These are phyloP conservation scores for Patiria miniata DNA, from an alignment of 35 echinoderm and acorn worm genomes.

Conservation along the genomic window DNA sequence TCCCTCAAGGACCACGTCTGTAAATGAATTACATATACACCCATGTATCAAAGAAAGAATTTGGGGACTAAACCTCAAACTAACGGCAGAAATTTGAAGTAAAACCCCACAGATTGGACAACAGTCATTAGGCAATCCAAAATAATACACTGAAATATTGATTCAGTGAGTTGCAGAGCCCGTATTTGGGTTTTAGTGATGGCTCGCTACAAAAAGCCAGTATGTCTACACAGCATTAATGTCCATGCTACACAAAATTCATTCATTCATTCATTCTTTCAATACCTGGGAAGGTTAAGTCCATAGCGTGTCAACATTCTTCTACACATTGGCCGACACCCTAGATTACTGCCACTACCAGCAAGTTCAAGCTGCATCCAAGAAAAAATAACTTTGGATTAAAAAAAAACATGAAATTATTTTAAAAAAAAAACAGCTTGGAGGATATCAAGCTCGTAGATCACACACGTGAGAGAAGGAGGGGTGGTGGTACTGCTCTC, in stretches of 20 bases:
- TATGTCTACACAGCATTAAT: background rate
- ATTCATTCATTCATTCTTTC: background rate
- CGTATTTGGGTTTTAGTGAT: too few species aligned
- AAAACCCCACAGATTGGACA: background rate
- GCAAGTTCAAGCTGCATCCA: background rate
- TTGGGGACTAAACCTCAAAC: background rate
- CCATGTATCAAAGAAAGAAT: background rate
- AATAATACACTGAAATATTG: too few species aligned
- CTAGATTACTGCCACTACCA: background rate
- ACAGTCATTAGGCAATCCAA: too few species aligned
- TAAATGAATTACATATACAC: background rate
- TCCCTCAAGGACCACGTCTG: conserved; percentile 6
- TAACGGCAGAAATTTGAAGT: background rate
- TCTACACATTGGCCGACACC: background rate
- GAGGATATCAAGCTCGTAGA: too few species aligned
- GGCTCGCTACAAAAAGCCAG: too few species aligned
- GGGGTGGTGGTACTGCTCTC: too few species aligned
- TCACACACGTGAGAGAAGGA: too few species aligned
- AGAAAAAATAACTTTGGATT: too few species aligned
- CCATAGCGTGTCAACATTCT: background rate
- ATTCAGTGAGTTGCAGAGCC: too few species aligned
- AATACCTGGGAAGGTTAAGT: background rate
- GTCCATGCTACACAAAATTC: background rate
- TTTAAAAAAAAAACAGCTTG: too few species aligned
- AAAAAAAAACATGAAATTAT: too few species aligned